These are phyloP conservation scores for Mesorhabditis spiculigera DNA, from an alignment of 2,888 invertebrate species.

Conservation along the genomic window DNA sequence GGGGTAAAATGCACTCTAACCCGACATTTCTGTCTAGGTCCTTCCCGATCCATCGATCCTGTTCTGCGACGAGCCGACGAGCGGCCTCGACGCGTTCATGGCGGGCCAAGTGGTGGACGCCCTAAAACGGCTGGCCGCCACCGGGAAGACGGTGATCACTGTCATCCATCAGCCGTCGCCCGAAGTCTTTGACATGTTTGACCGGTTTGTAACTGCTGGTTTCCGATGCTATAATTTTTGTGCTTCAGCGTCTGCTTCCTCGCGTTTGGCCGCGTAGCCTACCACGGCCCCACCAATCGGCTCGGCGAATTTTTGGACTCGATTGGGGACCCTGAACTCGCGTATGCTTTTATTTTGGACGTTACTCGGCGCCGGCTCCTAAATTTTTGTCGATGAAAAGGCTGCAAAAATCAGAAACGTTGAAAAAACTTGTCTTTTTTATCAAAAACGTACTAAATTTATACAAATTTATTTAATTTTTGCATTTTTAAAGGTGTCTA, in stretches of 20 bases:
- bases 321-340: constrained; percentile 8
- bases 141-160: constrained; percentile 83
- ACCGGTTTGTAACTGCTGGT: constrained; percentile 63
- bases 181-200: constrained; percentile 81
- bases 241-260: constrained; percentile 44
- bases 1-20: neutral
- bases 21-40: constrained; percentile 18
- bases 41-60: constrained; percentile 45
- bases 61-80: constrained; percentile 51
- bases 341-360: constrained; percentile 9
- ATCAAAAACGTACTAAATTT: too few species aligned
- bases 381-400: too few species aligned
- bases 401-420: too few species aligned
- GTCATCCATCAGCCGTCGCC: constrained; percentile 94
- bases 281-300: constrained; percentile 36
- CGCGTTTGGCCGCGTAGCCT: constrained; percentile 44
- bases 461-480: too few species aligned
- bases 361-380: too few species aligned
- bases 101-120: constrained; percentile 46
- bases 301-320: constrained; percentile 37
- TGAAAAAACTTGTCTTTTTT: too few species aligned
- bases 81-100: constrained; percentile 48
- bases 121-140: constrained; percentile 60
- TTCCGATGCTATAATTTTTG: neutral
- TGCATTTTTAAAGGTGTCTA: too few species aligned